Base-by-base conservation (phyloP, 2,113 vertebrate species). In the Callipepla squamata region DNA sequence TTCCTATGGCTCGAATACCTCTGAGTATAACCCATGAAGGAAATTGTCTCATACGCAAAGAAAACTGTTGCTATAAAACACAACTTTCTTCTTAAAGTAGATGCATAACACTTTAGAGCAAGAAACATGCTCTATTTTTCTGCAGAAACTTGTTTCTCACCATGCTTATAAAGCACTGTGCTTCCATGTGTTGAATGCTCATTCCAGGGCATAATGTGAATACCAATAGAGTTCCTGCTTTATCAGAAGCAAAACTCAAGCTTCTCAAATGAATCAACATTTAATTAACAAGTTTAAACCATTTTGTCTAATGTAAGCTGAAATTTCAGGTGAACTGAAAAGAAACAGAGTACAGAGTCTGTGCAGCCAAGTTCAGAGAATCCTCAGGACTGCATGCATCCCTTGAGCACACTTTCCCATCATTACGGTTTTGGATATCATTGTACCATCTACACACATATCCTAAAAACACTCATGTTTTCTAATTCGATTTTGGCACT, bases 141-240 rank as follows among this genome's bases (percentile, higher is more conserved):
- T 0, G 0, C 5, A 36, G 26, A 25, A 69, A 34, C 8, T 22
- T 68, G 11, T n/a, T 85, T 67, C 47, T 57, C 62, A 32, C 11
- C 3, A 4, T 23, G 45, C 4, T 17, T 73, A 13, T 25, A 66
- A 50, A 50, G 38, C 36, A 13, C 44, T 0, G 0, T 4, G 4
- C 38, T 61, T 40, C 13, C 30, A 28, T 51, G 22, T 4, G 0
- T 9, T 44, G 21, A 42, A 50, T 9, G 42, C 20, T 79, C n/a
- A 0, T 57, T 51, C 30, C 44, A 51, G 20, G 34, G 11, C 12
- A 32, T 22, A 51, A 51, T 3, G 3, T 3, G 28, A 45, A 13
- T 51, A 50, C n/a, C 55, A 72, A 21, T 9, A 63, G 19, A 87
- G 13, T 4, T 50, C 18, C 11, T 67, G 5, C 6, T 79, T 67